Evolutionary conservation across 2,797 vertebrate genomes (phyloP).

Genomic region (Sebastes flavidus): DNA sequence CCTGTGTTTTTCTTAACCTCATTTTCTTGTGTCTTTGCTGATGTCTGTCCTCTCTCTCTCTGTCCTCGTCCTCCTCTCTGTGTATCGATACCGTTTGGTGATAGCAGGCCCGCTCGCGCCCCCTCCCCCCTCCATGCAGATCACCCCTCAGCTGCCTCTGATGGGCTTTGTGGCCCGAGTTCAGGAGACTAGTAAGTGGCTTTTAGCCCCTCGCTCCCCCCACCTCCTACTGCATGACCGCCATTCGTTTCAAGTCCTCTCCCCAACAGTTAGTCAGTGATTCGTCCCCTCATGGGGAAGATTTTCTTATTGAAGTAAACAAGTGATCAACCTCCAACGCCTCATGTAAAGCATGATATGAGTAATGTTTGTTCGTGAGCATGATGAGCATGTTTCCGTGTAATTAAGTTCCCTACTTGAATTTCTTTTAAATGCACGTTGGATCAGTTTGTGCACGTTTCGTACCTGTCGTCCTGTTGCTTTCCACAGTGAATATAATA

Average conservation of each 20-base stretch:
- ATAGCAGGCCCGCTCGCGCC: constrained; percentile 89
- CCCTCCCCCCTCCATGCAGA: constrained; percentile 97
- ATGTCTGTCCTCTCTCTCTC: background rate
- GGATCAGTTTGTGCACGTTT: background rate
- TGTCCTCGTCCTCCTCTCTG: constrained; percentile 1
- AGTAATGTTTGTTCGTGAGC: background rate
- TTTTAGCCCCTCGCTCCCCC: constrained; percentile 38
- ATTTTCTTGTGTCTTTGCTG: constrained; percentile 19
- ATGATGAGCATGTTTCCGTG: background rate
- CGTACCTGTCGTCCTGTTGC: background rate
- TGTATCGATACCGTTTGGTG: constrained; percentile 32
- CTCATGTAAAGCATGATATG: background rate
- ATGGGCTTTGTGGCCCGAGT: constrained; percentile 99
- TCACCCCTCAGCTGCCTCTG: constrained; percentile 98
- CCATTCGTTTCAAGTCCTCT: background rate
- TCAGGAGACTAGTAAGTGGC: constrained; percentile 99
- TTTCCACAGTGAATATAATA: background rate
- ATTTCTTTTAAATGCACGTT: background rate
- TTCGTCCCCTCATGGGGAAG: background rate
- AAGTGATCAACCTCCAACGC: constrained; percentile 12
- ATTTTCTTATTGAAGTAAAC: background rate
- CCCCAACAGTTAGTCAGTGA: background rate
- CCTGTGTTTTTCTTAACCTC: constrained; percentile 2
- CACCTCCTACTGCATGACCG: constrained; percentile 46
- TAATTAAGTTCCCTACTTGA: background rate